Base-by-base conservation (phyloP, 2,888 invertebrate species). In the Ophion obscuratus region DNA sequence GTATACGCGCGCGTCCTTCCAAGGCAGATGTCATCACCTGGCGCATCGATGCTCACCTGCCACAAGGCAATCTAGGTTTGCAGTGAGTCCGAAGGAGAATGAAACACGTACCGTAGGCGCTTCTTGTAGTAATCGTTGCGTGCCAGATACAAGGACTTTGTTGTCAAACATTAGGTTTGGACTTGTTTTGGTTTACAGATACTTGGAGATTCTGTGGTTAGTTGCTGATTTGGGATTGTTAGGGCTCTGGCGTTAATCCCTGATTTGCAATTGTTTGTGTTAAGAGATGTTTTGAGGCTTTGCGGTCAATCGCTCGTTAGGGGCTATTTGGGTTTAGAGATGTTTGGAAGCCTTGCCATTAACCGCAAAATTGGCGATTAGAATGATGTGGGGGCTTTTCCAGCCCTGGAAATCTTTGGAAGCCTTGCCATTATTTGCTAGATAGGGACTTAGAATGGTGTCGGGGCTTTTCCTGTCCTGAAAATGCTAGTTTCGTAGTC, bases 1-100 rank as follows among this genome's bases (percentile, higher is more conserved):
- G n/a, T 36, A 64, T 83, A 74, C 27, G 62, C 75, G 67, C 47
- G 14, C 61, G 76, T 70, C 78, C 74, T 82, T 75, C 78, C 44
- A 64, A 75, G 61, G 81, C 59, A 71, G 53, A 53, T 53, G 14
- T 17, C 70, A 17, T 44, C 17, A 62, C 6, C 47, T 27, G 20
- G 53, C 6, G 5, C 7, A 7, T 40, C 40, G 40, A 44, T 75
- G n/a, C 64, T 75, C 11, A 64, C 20, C 27, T 3, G 24, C 1
- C 27, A 44, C 73, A 36, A n/a, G 24, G 40, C 40, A 61, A 17
- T 57, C 27, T 71, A 36, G 53, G 53, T 53, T 17, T 53, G 17
- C 53, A 17, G 5, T 53, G 14, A 53, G 17, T 53, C 17, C 53
- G 14, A 17, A 17, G 14, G 3, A 17, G 53, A 40, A 53, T 53